Conservation (phyloP, 2,797 vertebrate species). For the Crocidura indochinensis region DNA sequence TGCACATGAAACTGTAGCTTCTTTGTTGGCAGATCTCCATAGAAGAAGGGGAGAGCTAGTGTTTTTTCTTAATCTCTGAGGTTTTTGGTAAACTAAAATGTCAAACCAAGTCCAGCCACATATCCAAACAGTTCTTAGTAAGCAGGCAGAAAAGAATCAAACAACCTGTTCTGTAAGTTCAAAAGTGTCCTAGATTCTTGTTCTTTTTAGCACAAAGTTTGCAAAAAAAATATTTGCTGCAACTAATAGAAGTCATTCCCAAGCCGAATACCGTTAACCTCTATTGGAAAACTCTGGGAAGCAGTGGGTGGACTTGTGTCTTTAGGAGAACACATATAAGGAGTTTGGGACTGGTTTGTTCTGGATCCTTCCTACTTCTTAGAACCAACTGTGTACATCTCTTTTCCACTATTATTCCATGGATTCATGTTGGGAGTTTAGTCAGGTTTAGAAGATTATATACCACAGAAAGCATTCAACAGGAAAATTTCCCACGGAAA, state of each 20-base stretch:
- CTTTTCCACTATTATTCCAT: not conserved
- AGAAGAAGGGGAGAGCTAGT: not conserved
- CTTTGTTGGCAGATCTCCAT: not conserved
- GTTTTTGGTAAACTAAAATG: slow-evolving; percentile 9
- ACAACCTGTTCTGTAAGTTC: not conserved
- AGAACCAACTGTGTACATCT: not conserved
- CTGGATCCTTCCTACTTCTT: not conserved
- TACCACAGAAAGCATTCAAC: not conserved
- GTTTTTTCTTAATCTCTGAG: not conserved
- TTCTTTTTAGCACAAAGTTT: not conserved
- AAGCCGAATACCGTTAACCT: not conserved
- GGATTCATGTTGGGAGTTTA: not conserved
- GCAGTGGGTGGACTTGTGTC: not conserved
- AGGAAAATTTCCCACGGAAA: not conserved
- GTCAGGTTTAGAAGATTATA: not conserved
- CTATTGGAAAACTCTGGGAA: not conserved
- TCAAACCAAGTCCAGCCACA: not conserved
- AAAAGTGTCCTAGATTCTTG: not conserved
- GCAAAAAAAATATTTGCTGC: not conserved
- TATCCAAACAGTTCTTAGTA: not conserved
- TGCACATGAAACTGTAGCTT: not conserved
- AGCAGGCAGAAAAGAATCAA: slow-evolving; percentile 7
- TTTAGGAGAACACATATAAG: not conserved
- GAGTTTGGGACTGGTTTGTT: not conserved
- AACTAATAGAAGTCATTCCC: not conserved